Evolutionary conservation across 1,140 invertebrate species (phyloP).

Genomic region (Atta cephalotes): DNA sequence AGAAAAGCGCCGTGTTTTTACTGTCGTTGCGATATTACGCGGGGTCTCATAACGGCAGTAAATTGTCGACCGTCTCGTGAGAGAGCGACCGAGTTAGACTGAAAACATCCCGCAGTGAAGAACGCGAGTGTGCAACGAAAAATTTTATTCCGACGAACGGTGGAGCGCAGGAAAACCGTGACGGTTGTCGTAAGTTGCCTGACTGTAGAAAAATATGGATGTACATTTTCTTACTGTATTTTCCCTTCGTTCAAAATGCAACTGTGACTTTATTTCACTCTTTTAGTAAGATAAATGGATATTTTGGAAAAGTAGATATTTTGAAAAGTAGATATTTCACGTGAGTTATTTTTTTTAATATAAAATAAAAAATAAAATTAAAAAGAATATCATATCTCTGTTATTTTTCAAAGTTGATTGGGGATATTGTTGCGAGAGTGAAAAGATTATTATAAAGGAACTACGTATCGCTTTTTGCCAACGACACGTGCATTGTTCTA

Average conservation of each 20-base stretch:
- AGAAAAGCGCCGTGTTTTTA: constrained; percentile 47
- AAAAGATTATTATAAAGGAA: background rate
- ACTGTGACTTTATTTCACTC: constrained; percentile 13
- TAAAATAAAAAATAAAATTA: background rate
- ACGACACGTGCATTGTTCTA: constrained; percentile 13
- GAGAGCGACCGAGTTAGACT: constrained; percentile 46
- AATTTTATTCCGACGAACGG: constrained; percentile 46
- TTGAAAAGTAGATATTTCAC: background rate
- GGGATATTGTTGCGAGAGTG: background rate
- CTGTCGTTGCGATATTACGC: constrained; percentile 39
- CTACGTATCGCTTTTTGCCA: background rate
- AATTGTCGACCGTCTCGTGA: constrained; percentile 48
- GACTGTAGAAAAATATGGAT: constrained; percentile 43
- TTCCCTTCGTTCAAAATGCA: background rate
- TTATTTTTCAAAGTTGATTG: constrained; percentile 3
- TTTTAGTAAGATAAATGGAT: constrained; percentile 3
- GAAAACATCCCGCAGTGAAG: constrained; percentile 50
- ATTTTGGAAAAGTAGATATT: too few relatives aligned
- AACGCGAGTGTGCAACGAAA: constrained; percentile 32
- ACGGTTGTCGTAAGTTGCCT: constrained; percentile 33
- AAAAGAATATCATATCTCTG: background rate
- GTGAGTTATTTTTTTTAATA: background rate
- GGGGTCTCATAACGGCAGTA: constrained; percentile 57
- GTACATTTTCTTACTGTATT: constrained; percentile 28
- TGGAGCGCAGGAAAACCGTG: constrained; percentile 3